Conservation (phyloP, 2,113 vertebrate species). For the Tachuris rubrigastra region DNA sequence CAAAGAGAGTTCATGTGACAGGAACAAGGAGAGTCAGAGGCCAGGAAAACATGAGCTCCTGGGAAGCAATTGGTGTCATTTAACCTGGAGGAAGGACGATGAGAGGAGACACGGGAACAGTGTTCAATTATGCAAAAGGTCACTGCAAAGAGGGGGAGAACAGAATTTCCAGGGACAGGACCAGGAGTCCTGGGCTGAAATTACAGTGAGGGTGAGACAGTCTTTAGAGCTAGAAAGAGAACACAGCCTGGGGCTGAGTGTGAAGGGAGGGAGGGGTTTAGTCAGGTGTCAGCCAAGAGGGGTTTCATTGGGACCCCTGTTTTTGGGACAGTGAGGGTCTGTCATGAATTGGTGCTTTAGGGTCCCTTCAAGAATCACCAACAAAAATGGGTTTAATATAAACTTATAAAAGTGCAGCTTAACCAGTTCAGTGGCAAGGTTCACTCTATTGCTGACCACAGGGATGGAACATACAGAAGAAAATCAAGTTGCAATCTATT, state of each 20-base stretch:
- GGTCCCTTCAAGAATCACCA: not conserved
- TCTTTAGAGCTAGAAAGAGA: not conserved
- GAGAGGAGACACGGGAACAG: not conserved
- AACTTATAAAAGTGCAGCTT: not conserved
- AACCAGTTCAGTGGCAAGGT: not conserved
- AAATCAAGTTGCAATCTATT: not conserved
- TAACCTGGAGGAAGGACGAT: not conserved
- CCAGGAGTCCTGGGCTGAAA: not conserved
- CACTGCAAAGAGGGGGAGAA: not conserved
- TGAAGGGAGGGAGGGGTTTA: not conserved
- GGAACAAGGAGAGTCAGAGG: not conserved
- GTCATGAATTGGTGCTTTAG: not conserved
- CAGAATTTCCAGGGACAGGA: not conserved
- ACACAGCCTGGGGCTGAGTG: not conserved
- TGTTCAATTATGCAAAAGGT: slow-evolving; percentile 48
- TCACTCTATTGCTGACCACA: not conserved
- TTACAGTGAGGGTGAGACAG: not conserved
- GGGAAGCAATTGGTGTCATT: not conserved
- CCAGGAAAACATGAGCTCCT: not conserved
- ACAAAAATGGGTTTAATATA: not conserved
- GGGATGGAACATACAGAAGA: not conserved
- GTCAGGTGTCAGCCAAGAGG: not conserved
- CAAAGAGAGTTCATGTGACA: not conserved
- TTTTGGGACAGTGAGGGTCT: not conserved
- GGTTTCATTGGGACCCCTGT: fast-evolving